Evolutionary conservation across 2,888 invertebrate genomes (phyloP), one percentile per base, ranked within the genome.

Genomic region (Cabera pusaria): DNA sequence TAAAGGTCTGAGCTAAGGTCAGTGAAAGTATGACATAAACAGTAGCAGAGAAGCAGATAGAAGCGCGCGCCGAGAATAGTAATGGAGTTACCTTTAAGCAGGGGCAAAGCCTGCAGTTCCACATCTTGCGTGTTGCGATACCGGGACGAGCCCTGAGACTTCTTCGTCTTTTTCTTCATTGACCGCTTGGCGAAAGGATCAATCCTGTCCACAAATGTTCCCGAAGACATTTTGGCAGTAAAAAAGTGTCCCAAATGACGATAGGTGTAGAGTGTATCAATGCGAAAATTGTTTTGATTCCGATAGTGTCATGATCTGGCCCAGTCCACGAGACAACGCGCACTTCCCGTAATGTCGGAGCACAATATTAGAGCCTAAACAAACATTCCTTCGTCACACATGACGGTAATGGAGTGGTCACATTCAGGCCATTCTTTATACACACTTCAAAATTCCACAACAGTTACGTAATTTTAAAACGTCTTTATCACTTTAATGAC

Each of bases 151-250:
- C 99, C 99, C 91, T 99, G 98, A 80, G 98, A 98, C 90, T 97
- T 97, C 92, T 97, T 98, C 78, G 97, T 97, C 90, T 99, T 98
- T 92, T 98, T 97, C 92, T 98, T 97, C 72, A 98, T 90, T 72
- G 98, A 98, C 85, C 98, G 94, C 92, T 98, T 99, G 69, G 97
- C 96, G 91, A 99, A 99, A 74, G 99, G 99, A 92, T 99, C 99
- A 92, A 99, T 98, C 90, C 98, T 96, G 93, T 99, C 98, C 91
- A 98, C 98, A 92, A 98, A 97, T 86, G 96, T 94, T 91, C 93
- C 94, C 91, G 95, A 93, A 88, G 90, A 89, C 93, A 92, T 92
- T 80, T 89, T 90, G 85, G 70, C 72, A 76, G 73, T 83, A 75
- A 74, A 78, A 79, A 82, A 87, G 75, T 84, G 84, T 84, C 80